Evolutionary conservation across 2,797 vertebrate species (phyloP).

Genomic region (Tokudaia tokunoshimensis): DNA sequence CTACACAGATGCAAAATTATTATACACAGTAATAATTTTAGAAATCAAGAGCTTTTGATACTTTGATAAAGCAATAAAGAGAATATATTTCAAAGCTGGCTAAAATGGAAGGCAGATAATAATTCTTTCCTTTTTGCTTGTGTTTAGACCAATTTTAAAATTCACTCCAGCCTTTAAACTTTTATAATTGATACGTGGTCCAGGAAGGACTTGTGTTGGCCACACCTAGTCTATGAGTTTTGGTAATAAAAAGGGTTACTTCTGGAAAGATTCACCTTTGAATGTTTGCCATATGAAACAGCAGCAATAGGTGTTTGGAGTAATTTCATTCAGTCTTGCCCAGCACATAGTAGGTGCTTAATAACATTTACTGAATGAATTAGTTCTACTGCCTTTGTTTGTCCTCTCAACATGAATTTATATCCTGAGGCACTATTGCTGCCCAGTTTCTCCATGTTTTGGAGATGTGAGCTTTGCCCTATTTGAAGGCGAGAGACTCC

Average conservation of each 20-base stretch:
- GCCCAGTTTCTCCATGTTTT: background rate
- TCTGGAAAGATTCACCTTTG: background rate
- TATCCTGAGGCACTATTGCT: background rate
- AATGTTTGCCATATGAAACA: background rate
- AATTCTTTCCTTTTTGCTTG: background rate
- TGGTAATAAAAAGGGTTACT: background rate
- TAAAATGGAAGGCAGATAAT: background rate
- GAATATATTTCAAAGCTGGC: background rate
- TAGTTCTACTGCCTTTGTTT: background rate
- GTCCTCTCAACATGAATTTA: background rate
- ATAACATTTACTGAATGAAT: slow-evolving; percentile 49
- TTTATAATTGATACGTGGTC: background rate
- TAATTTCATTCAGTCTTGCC: background rate
- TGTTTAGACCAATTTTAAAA: background rate
- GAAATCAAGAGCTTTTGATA: background rate
- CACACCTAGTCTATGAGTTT: background rate
- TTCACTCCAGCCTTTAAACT: background rate
- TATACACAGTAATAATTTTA: background rate
- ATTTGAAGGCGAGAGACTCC: background rate
- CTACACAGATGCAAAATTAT: background rate
- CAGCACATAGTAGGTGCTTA: background rate
- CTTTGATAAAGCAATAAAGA: slow-evolving; percentile 37
- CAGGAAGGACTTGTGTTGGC: background rate
- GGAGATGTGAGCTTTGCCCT: background rate
- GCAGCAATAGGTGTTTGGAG: background rate